Percentiles rank a stretch among this genome's conserved stretches.
phyloP scores from a whole-genome alignment of 1,140 invertebrate species.

The Drosophila insularis region DNA sequence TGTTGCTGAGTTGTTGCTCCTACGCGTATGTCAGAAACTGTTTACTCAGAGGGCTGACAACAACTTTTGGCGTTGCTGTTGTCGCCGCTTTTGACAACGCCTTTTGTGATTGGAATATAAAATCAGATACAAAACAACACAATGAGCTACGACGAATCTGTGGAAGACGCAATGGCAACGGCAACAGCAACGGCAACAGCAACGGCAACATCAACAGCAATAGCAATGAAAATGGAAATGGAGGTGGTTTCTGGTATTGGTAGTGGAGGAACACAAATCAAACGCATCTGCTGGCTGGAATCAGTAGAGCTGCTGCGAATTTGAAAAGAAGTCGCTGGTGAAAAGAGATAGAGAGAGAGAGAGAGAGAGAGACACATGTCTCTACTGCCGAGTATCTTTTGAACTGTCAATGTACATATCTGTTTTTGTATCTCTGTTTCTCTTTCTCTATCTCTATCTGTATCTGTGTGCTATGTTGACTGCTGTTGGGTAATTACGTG shows the following conservation, averaged over 20 bases:
- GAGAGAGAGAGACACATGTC: slow-evolving; percentile 19
- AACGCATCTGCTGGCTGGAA: slow-evolving; percentile 68
- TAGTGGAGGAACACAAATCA: slow-evolving; percentile 60
- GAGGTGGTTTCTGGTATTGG: background rate
- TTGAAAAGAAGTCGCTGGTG: slow-evolving; percentile 61
- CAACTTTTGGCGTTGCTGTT: slow-evolving; percentile 71
- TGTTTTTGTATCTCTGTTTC: background rate
- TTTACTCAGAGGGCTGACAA: slow-evolving; percentile 54
- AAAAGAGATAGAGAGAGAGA: slow-evolving; percentile 4
- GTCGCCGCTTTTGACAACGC: slow-evolving; percentile 75
- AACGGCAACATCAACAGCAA: slow-evolving; percentile 25
- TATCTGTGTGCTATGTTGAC: slow-evolving; percentile 31
- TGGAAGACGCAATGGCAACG: slow-evolving; percentile 42
- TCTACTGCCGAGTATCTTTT: slow-evolving; percentile 19
- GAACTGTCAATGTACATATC: slow-evolving; percentile 16
- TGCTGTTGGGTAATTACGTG: slow-evolving; percentile 71
- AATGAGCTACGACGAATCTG: slow-evolving; percentile 52
- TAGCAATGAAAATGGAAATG: slow-evolving; percentile 17
- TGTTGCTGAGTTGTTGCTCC: slow-evolving; percentile 15
- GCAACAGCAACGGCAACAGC: slow-evolving; percentile 8
- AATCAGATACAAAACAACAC: slow-evolving; percentile 58
- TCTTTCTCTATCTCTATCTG: background rate
- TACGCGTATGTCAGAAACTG: slow-evolving; percentile 46
- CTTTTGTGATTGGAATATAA: slow-evolving; percentile 79
- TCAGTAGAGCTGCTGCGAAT: slow-evolving; percentile 65